Percentiles rank a stretch among this genome's conserved stretches.
phyloP scores from a whole-genome alignment of 2,797 vertebrate species.

The Poeciliopsis paucimaculata region DNA sequence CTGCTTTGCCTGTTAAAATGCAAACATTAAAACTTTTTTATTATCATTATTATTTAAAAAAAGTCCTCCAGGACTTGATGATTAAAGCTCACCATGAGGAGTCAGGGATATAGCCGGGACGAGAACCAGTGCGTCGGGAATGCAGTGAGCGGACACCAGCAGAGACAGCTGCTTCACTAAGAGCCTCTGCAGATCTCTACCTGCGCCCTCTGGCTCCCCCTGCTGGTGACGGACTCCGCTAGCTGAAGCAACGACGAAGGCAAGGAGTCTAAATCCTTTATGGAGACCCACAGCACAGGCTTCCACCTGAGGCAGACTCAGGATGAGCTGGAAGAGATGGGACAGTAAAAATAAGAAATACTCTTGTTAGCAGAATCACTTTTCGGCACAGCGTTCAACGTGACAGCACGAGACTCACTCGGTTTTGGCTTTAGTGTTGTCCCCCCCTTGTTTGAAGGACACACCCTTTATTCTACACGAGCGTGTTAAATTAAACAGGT shows the following conservation, averaged over 20 bases:
- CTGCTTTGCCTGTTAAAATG: constrained; percentile 88
- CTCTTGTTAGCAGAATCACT: too few relatives aligned
- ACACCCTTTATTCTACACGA: too few relatives aligned
- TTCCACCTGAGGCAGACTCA: constrained; percentile 84
- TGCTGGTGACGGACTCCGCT: constrained; percentile 20
- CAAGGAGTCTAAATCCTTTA: constrained; percentile 81
- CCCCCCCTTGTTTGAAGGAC: too few relatives aligned
- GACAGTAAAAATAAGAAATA: neutral
- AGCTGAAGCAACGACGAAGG: constrained; percentile 83
- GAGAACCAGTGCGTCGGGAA: constrained; percentile 87
- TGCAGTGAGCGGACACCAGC: constrained; percentile 80
- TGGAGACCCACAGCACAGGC: constrained; percentile 85
- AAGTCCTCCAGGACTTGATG: neutral
- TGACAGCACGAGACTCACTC: too few relatives aligned
- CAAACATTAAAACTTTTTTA: neutral
- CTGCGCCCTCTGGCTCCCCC: constrained; percentile 21
- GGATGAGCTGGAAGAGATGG: constrained; percentile 67
- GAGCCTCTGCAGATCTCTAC: constrained; percentile 51
- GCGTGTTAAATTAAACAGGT: too few relatives aligned
- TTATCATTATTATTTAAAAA: neutral
- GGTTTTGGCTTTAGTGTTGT: too few relatives aligned
- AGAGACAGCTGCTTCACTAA: constrained; percentile 73
- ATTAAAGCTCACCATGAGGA: constrained; percentile 84
- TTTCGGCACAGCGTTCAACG: too few relatives aligned
- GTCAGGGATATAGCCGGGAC: constrained; percentile 86